Evolutionary conservation across 1,140 invertebrate species (phyloP).

Genomic region (Probaryconus sp.): DNA sequence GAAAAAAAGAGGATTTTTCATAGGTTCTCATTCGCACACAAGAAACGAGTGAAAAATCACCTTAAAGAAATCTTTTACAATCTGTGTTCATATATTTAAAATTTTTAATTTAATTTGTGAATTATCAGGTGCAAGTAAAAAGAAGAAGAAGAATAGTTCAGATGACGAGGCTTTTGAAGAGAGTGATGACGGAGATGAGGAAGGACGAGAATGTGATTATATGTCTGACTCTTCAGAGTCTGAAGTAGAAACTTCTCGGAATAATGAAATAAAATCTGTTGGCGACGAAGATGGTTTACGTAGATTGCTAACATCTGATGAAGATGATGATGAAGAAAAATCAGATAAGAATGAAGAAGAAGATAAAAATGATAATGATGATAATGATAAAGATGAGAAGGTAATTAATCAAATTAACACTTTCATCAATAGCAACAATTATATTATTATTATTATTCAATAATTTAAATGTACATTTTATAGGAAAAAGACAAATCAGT

Average conservation of each 20-base stretch:
- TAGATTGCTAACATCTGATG: constrained; percentile 92
- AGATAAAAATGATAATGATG: constrained; percentile 81
- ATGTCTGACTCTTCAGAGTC: constrained; percentile 91
- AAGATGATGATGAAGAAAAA: constrained; percentile 89
- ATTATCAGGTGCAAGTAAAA: constrained; percentile 70
- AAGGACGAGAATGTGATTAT: constrained; percentile 93
- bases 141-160: constrained; percentile 86
- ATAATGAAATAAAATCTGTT: constrained; percentile 88
- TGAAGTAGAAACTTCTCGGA: constrained; percentile 85
- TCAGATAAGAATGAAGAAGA: constrained; percentile 80
- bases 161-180: constrained; percentile 93
- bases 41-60: no score
- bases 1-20: no score
- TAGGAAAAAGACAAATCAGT: constrained; percentile 73
- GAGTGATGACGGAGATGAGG: constrained; percentile 97
- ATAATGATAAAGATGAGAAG: constrained; percentile 82
- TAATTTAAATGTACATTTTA: constrained; percentile 25
- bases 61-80: no score
- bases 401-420: constrained; percentile 66
- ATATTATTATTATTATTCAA: constrained; percentile 3
- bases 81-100: no score
- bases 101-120: no score
- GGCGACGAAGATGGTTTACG: constrained; percentile 93
- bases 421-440: background rate
- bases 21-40: no score